A percentile compares a stretch with the other conserved stretches of the same genome.
These are phyloP conservation scores for Corbicula japonica DNA, from an alignment of 2,888 invertebrate genomes.

Conservation along the genomic window DNA sequence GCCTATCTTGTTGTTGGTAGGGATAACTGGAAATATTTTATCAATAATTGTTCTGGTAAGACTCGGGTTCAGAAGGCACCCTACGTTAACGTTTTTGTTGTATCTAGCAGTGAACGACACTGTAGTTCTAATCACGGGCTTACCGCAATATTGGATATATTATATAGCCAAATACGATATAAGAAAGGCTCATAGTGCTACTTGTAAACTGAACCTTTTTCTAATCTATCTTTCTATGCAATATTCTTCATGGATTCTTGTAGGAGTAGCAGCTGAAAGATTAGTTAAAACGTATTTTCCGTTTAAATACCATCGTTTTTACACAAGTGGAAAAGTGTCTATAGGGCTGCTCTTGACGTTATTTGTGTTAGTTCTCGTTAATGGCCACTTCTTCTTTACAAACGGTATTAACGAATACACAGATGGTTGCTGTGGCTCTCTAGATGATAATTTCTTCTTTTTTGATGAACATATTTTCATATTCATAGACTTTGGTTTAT, in stretches of 20 bases:
- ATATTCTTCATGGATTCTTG: conserved; percentile 73
- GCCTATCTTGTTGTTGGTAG: conserved; percentile 62
- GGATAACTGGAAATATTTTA: conserved; percentile 67
- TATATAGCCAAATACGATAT: conserved; percentile 60
- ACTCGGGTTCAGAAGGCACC: conserved; percentile 60
- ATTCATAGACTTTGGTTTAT: conserved; percentile 66
- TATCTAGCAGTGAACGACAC: conserved; percentile 67
- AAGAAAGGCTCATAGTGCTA: conserved; percentile 53
- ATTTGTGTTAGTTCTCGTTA: conserved; percentile 35
- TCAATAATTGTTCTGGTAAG: conserved; percentile 64
- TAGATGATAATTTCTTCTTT: conserved; percentile 46
- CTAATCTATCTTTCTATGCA: conserved; percentile 72
- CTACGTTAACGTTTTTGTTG: conserved; percentile 66
- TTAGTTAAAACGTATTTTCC: conserved; percentile 66
- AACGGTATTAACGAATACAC: conserved; percentile 66
- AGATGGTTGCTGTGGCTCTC: conserved; percentile 61
- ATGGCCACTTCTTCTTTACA: conserved; percentile 69
- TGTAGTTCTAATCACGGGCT: conserved; percentile 63
- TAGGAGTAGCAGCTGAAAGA: conserved; percentile 67
- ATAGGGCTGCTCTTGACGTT: conserved; percentile 46
- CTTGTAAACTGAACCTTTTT: conserved; percentile 71
- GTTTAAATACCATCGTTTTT: conserved; percentile 41
- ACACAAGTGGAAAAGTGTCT: conserved; percentile 46
- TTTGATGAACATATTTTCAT: conserved; percentile 72
- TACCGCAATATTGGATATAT: conserved; percentile 64